Evolutionary conservation across 1,140 invertebrate genomes (phyloP).

Genomic region (Ips typographus): DNA sequence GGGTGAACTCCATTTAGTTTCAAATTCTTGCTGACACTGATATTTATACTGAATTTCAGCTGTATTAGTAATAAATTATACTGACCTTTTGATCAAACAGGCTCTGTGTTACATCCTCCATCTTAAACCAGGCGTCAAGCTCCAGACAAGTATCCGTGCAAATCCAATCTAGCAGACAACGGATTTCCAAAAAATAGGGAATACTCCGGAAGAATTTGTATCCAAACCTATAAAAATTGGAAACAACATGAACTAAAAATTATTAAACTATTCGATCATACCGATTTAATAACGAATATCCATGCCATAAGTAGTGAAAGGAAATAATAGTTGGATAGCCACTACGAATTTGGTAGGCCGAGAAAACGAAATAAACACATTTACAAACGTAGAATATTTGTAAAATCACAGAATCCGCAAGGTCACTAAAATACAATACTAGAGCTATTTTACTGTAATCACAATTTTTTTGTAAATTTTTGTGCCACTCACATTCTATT

Average conservation of each 20-base stretch:
- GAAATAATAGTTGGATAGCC: conserved; percentile 28
- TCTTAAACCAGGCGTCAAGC: conserved; percentile 23
- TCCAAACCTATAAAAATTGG: conserved; percentile 14
- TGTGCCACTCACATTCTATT: background rate
- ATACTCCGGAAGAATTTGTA: conserved; percentile 17
- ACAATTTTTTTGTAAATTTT: background rate
- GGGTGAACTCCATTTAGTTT: background rate
- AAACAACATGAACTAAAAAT: background rate
- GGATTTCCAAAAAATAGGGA: conserved; percentile 27
- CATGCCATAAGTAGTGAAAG: conserved; percentile 17
- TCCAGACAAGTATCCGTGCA: conserved; percentile 19
- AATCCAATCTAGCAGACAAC: conserved; percentile 28
- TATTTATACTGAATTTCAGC: too few species aligned
- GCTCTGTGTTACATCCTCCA: conserved; percentile 24
- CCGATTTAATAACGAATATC: conserved; percentile 11
- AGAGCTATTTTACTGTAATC: background rate
- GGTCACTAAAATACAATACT: background rate
- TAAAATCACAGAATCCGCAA: background rate
- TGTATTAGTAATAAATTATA: background rate
- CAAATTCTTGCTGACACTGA: conserved; percentile 26
- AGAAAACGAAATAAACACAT: conserved; percentile 29
- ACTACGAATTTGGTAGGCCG: conserved; percentile 29
- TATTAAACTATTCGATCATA: background rate
- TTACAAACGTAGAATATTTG: conserved; percentile 27
- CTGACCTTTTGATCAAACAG: conserved; percentile 26